Conservation (phyloP, 2,113 vertebrate species). For the Burhinus oedicnemus region DNA sequence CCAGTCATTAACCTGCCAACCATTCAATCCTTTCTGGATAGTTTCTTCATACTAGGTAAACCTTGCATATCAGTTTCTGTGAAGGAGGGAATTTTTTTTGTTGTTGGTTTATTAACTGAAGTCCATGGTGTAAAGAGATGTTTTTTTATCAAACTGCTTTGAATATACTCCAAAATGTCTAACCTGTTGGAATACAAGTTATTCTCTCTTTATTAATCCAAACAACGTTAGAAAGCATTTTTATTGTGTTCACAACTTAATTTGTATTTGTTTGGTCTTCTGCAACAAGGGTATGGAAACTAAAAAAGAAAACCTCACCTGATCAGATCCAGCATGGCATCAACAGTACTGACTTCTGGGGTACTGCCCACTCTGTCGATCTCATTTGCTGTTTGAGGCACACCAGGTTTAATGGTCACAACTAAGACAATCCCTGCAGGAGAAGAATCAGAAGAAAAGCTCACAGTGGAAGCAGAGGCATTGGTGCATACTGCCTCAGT, state of each 20-base stretch:
- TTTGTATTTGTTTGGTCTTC: neutral
- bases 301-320: slow-evolving; percentile 76
- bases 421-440: slow-evolving; percentile 90
- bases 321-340: slow-evolving; percentile 93
- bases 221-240: neutral
- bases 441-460: neutral
- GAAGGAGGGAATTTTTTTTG: neutral
- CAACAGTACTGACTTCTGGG: slow-evolving; percentile 90
- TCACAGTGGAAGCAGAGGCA: neutral
- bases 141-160: neutral
- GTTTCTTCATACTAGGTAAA: neutral
- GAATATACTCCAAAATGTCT: neutral
- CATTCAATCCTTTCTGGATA: neutral
- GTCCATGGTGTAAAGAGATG: neutral
- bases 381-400: slow-evolving; percentile 84
- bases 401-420: slow-evolving; percentile 92
- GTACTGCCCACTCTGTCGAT: slow-evolving; percentile 88
- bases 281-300: neutral
- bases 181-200: neutral
- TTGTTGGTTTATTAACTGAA: neutral
- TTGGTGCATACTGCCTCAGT: neutral
- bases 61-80: neutral
- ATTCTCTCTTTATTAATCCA: neutral
- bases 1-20: neutral
- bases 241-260: neutral